Conservation (phyloP, 2,113 vertebrate genomes). For the Oreocharis arfaki region DNA sequence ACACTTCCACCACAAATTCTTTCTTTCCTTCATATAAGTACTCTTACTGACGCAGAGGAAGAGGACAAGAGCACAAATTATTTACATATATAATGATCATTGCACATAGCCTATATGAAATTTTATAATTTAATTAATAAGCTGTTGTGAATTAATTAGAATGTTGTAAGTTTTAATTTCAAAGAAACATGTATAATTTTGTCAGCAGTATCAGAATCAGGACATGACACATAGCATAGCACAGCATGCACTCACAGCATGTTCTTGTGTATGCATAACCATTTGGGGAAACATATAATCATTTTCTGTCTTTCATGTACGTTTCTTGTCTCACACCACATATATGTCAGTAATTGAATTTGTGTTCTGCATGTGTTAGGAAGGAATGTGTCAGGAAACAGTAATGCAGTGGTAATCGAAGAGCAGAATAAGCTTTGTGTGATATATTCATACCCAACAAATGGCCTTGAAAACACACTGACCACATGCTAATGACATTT, state of each 20-base stretch:
- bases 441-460: neutral
- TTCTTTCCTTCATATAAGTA: neutral
- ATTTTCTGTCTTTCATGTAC: neutral
- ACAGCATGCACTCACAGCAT: neutral
- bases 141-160: neutral
- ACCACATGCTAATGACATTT: neutral
- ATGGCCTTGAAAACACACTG: neutral
- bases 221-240: accelerated
- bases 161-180: neutral
- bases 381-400: neutral
- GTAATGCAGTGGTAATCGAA: neutral
- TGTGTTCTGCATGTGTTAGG: neutral
- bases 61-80: neutral
- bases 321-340: neutral
- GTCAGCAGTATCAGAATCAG: neutral
- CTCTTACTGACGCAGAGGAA: neutral
- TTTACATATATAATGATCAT: neutral
- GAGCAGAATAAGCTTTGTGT: neutral
- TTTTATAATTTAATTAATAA: neutral
- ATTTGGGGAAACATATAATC: neutral
- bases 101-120: neutral
- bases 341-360: neutral
- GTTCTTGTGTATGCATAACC: neutral
- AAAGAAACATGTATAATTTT: neutral
- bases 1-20: neutral